Evolutionary conservation across 2,113 vertebrate species (phyloP).

Genomic region (Spea bombifrons): DNA sequence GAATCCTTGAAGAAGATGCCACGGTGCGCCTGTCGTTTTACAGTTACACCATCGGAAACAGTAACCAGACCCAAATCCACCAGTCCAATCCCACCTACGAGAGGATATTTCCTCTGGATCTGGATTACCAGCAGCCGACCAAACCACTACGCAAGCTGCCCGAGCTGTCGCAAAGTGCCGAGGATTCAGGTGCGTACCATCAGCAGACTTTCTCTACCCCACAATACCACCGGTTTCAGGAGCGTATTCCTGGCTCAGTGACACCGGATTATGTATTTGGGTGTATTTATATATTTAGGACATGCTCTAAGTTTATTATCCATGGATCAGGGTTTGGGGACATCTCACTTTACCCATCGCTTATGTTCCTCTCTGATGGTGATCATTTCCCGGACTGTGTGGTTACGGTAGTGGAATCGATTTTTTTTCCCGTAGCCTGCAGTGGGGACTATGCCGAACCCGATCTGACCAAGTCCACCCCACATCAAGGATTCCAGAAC

Average conservation of each 20-base stretch:
- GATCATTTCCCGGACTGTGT: no score
- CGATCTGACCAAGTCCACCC: constrained; percentile 76
- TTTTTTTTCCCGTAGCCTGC: constrained; percentile 58
- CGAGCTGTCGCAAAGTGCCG: constrained; percentile 82
- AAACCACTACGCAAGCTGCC: constrained; percentile 78
- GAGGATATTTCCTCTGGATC: constrained; percentile 81
- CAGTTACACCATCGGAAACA: constrained; percentile 81
- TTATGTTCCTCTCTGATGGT: no score
- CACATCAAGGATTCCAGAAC: constrained; percentile 77
- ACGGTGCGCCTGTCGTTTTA: constrained; percentile 82
- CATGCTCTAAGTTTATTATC: no score
- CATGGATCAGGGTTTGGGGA: no score
- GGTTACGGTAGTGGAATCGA: neutral
- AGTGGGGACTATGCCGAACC: constrained; percentile 79
- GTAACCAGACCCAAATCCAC: constrained; percentile 71
- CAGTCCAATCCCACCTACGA: constrained; percentile 82
- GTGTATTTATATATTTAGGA: no score
- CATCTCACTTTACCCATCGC: no score
- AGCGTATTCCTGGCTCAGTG: no score
- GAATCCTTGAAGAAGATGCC: constrained; percentile 84
- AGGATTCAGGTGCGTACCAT: constrained; percentile 76
- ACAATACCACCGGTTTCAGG: no score
- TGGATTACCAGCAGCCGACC: constrained; percentile 82
- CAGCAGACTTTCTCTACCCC: neutral
- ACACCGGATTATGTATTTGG: no score